Conservation (phyloP, 1,140 invertebrate genomes). For the Rhagoletis zephyria region DNA sequence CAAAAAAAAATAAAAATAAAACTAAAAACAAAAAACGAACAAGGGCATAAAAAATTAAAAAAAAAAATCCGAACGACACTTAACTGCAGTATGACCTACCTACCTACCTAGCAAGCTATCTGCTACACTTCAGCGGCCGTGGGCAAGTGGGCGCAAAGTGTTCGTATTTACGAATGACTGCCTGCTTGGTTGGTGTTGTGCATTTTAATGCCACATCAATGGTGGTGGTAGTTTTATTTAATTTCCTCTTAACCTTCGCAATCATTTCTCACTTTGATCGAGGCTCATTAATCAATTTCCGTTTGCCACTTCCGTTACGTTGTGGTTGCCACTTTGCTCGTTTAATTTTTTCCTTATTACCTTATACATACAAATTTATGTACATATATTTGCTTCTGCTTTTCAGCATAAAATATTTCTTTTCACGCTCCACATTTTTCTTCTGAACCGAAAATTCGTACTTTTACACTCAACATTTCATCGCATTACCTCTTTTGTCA, state of each 20-base stretch:
- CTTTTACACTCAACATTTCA: neutral
- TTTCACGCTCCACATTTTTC: neutral
- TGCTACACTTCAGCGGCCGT: neutral
- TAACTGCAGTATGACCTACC: neutral
- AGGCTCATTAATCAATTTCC: constrained; percentile 54
- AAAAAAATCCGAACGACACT: neutral
- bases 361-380: no score
- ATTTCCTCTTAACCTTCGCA: constrained; percentile 31
- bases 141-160: neutral
- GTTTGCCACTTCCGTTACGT: constrained; percentile 4
- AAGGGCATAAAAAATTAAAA: no score
- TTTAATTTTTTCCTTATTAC: neutral
- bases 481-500: neutral
- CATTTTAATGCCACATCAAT: constrained; percentile 43
- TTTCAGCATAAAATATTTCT: neutral
- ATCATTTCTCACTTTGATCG: constrained; percentile 33
- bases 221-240: constrained; percentile 20
- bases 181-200: neutral
- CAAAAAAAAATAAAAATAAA: neutral
- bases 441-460: neutral
- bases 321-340: neutral
- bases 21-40: no score
- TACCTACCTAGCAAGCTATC: no score
- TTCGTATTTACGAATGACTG: neutral
- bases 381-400: neutral